Base-by-base conservation (phyloP, 2,797 vertebrate genomes). In the Oceanodroma leucorhoa region DNA sequence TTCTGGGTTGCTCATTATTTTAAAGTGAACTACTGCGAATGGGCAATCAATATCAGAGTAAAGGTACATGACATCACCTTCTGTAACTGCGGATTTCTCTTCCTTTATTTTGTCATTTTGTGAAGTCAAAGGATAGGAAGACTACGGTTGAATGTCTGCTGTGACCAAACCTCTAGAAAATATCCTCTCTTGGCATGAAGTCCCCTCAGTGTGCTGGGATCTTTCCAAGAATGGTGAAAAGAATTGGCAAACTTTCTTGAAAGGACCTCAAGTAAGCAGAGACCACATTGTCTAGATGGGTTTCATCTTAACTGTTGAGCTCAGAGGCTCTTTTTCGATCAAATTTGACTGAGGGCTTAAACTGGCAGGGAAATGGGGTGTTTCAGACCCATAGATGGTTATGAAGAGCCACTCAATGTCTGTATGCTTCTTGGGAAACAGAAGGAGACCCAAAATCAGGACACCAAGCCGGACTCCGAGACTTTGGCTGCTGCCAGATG, bases 1-100 rank as follows among this genome's bases (percentile, higher is more conserved):
- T 95, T 92, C 58, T 87, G 70, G 86, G 45, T 57, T 57, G 72
- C 51, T 84, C 77, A 12, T 88, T 82, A 77, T 88, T 96, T 96
- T 79, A 38, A 86, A 84, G 67, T 57, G 64, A 94, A 79, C 69
- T 86, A 53, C 57, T 58, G 51, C 22, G 94, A 89, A 43, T 77
- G 69, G 32, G 61, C 75, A 73, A 21, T 97, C 62, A 73, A 53
- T 73, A 73, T 36, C 32, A 34, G 62, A 38, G 40, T 38, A 41
- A 26, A 53, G 67, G 82, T 80, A 75, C 40, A 48, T n/a, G 64
- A 81, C 46, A 54, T 85, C 58, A 86, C 82, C 40, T 61, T 92
- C 73, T 34, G 45, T 19, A 93, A 23, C 24, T 8, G n/a, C 16
- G 19, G 9, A 16, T 82, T 79, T 77, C 57, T 73, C 34, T 67